Base-by-base conservation (phyloP, 2,797 vertebrate species). In the Synanceia verrucosa region DNA sequence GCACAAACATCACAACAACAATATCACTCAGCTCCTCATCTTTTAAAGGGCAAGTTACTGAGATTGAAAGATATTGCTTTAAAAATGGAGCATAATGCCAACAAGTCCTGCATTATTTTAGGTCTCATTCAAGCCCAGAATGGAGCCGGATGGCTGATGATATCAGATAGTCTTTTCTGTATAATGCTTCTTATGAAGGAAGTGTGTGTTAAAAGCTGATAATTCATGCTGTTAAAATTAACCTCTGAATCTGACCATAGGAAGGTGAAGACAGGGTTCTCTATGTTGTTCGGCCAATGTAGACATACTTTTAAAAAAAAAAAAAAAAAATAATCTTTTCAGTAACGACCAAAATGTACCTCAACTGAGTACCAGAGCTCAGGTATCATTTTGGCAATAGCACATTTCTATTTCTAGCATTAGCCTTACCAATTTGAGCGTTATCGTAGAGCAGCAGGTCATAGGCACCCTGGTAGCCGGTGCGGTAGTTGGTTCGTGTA, bases 391-490 rank as follows among this genome's bases (percentile, higher is more conserved):
- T 43, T 58, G 23, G 3, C n/a, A 23, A 5, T 5, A 24, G 16
- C 2, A 36, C 5, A 21, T 11, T n/a, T 61, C 4, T 26, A 51
- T 39, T n/a, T n/a, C 5, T 9, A 26, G 43, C 50, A 50, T 1
- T 3, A 28, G 51, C 3, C 94, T 89, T 87, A 99, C 97, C 98
- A 2, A 98, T 97, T 86, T 99, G 98, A 57, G 98, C 97, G 0
- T 99, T 99, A 90, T 99, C 98, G 0, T 98, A 99, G 21, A 99
- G 95, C 75, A 98, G 94, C 64, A 99, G 95, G 93, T 99, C 98
- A 0, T 95, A 97, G 0, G 97, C 94, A 0, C 97, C 97, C 91
- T 99, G 97, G 93, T 98, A 99, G 26, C 98, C 97, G 0, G 97
- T 98, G 37, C 98, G 95, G 57, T 99, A 99, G 90, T 99, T 99